Percentiles rank a stretch among this genome's conserved stretches.
Evolutionary conservation across 1,140 invertebrate genomes (phyloP).

Genomic region (Elysia chlorotica): DNA sequence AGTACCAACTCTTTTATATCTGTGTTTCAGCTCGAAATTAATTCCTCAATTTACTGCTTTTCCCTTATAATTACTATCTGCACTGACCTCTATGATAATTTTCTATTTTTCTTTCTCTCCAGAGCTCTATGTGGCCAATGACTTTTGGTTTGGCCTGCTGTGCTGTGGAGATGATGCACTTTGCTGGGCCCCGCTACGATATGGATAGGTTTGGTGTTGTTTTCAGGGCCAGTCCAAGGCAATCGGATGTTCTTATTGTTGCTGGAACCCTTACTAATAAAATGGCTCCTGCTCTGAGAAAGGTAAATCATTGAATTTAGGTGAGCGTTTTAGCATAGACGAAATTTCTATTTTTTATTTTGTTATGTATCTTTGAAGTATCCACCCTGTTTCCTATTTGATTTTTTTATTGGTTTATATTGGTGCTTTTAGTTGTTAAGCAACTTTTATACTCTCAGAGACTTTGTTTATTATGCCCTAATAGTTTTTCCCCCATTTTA

Average conservation of each 20-base stretch:
- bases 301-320: slow-evolving; percentile 65
- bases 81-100: too few relatives aligned
- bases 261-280: slow-evolving; percentile 98
- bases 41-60: too few relatives aligned
- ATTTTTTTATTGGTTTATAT: too few relatives aligned
- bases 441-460: too few relatives aligned
- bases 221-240: slow-evolving; percentile 92
- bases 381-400: too few relatives aligned
- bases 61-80: too few relatives aligned
- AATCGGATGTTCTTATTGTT: slow-evolving; percentile 94
- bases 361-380: neutral
- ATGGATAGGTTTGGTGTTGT: slow-evolving; percentile 92
- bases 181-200: slow-evolving; percentile 95
- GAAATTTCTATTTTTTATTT: neutral
- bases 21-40: too few relatives aligned
- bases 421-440: too few relatives aligned
- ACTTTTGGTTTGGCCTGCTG: slow-evolving; percentile 97
- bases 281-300: slow-evolving; percentile 96
- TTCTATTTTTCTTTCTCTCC: neutral
- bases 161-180: slow-evolving; percentile 99
- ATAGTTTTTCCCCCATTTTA: too few relatives aligned
- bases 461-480: too few relatives aligned
- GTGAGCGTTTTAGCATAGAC: neutral
- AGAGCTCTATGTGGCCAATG: slow-evolving; percentile 91
- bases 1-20: too few relatives aligned